These are phyloP conservation scores for Datnioides undecimradiatus DNA, from an alignment of 2,113 vertebrate species.

Conservation along the genomic window DNA sequence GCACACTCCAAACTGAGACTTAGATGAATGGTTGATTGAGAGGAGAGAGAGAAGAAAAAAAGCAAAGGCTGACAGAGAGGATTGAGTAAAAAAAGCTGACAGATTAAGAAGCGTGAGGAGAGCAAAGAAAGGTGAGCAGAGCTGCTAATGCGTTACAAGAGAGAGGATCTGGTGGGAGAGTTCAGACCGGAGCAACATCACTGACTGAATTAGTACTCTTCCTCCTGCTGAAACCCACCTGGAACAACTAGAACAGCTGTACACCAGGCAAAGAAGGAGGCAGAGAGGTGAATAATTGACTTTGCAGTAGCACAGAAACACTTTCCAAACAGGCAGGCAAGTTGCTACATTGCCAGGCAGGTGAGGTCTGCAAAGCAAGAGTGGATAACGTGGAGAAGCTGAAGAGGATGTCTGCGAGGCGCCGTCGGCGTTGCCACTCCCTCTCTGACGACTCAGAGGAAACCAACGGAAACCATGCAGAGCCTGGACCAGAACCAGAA, in stretches of 20 bases:
- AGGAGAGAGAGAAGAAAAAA: conserved; percentile 9
- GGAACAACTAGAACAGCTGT: conserved; percentile 57
- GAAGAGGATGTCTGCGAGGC: conserved; percentile 60
- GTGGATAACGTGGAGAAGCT: not conserved
- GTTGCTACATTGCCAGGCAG: conserved; percentile 17
- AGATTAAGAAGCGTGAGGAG: conserved; percentile 13
- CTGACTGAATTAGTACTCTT: conserved; percentile 31
- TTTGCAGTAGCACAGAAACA: not conserved
- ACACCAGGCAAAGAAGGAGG: not conserved
- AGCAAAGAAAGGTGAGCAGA: conserved; percentile 27
- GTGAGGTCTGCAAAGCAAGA: conserved; percentile 4
- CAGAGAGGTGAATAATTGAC: not conserved
- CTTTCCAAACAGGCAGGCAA: not conserved
- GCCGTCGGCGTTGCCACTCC: conserved; percentile 38
- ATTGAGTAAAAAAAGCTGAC: conserved; percentile 8
- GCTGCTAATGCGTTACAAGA: not conserved
- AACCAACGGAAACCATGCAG: conserved; percentile 59
- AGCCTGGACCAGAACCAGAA: conserved; percentile 79
- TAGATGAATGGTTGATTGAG: conserved; percentile 40
- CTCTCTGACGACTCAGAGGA: conserved; percentile 70
- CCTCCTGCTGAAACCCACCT: conserved; percentile 31
- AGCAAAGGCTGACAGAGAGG: not conserved
- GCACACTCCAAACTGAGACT: conserved; percentile 17
- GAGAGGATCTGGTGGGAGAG: conserved; percentile 23
- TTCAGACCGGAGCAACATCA: not conserved